Conservation (phyloP, 2,113 vertebrate species). For the Cebidichthys violaceus region DNA sequence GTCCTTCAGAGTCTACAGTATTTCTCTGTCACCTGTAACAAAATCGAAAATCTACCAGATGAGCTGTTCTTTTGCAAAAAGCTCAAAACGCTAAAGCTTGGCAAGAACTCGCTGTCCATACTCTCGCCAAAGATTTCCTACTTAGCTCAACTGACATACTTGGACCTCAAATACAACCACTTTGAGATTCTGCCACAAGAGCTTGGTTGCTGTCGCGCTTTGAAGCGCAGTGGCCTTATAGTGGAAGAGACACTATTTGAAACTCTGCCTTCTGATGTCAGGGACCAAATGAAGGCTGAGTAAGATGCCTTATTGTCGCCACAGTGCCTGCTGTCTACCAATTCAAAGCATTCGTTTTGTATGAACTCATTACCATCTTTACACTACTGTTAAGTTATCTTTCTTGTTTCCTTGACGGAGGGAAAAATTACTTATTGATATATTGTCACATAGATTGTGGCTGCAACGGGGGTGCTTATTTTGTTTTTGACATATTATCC, state of each 20-base stretch:
- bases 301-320: constrained; percentile 81
- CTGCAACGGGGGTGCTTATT: neutral
- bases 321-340: constrained; percentile 77
- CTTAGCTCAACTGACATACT: constrained; percentile 87
- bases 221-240: constrained; percentile 90
- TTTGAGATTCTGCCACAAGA: constrained; percentile 94
- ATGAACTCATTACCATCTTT: constrained; percentile 52
- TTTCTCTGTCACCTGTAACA: constrained; percentile 95
- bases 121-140: constrained; percentile 97
- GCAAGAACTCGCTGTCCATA: constrained; percentile 92
- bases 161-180: constrained; percentile 98
- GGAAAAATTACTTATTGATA: neutral
- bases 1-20: constrained; percentile 98
- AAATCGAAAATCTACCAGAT: constrained; percentile 96
- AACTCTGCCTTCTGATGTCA: constrained; percentile 94
- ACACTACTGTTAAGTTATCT: constrained; percentile 1
- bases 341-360: constrained; percentile 42
- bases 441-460: constrained; percentile 17
- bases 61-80: constrained; percentile 99
- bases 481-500: constrained; percentile 6
- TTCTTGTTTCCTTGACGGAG: constrained; percentile 7
- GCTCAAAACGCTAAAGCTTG: constrained; percentile 96
- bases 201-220: constrained; percentile 89
- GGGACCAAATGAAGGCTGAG: constrained; percentile 96
- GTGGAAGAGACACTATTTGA: constrained; percentile 96